phyloP scores from a whole-genome alignment of 2,113 vertebrate species.

The Ginglymostoma cirratum region DNA sequence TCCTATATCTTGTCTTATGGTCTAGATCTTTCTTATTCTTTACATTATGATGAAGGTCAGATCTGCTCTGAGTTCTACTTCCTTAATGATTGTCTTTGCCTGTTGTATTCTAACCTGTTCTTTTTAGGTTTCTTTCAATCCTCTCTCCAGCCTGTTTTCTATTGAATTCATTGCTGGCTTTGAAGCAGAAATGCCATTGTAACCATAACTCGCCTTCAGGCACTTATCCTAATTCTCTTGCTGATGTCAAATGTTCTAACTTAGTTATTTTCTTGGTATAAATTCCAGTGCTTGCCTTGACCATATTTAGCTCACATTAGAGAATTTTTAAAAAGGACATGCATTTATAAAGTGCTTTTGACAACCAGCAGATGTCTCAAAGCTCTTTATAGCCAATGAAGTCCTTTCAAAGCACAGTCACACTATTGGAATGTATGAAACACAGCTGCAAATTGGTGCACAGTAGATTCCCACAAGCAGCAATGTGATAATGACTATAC shows the following conservation, averaged over 20 bases:
- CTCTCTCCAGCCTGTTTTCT: not conserved
- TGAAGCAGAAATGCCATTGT: not conserved
- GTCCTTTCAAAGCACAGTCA: too few species aligned
- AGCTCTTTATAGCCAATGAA: too few species aligned
- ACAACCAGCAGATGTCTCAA: too few species aligned
- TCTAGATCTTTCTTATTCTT: not conserved
- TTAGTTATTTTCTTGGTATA: not conserved
- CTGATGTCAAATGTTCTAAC: not conserved
- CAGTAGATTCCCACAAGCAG: too few species aligned
- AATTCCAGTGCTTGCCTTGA: not conserved
- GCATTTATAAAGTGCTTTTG: too few species aligned
- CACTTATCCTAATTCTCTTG: not conserved
- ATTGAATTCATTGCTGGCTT: not conserved
- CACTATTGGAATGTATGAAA: too few species aligned
- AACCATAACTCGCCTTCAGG: not conserved
- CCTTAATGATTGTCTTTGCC: not conserved
- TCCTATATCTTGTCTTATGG: too few species aligned
- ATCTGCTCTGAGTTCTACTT: not conserved
- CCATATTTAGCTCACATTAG: not conserved
- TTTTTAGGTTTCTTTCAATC: not conserved
- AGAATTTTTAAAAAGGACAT: too few species aligned
- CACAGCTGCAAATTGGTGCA: too few species aligned
- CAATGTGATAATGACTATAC: too few species aligned
- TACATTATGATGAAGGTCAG: not conserved
- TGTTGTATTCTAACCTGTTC: not conserved